Conservation (phyloP, 2,888 invertebrate species). For the Creontiades dilutus region DNA sequence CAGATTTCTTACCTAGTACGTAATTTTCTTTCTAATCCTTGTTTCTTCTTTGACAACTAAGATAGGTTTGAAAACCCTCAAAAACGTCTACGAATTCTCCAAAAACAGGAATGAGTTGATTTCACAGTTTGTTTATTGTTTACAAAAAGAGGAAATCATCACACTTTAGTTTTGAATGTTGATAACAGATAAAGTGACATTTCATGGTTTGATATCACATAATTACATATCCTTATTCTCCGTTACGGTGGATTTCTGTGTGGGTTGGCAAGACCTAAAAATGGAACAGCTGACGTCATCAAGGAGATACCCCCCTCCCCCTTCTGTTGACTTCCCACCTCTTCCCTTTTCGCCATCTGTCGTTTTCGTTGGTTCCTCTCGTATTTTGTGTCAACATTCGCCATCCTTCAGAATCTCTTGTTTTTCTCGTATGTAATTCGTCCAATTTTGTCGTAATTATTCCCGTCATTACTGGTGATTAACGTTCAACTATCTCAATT, state of each 20-base stretch:
- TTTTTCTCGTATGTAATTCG: not conserved
- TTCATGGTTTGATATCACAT: not conserved
- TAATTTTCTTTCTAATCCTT: too few relatives aligned
- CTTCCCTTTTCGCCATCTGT: conserved; percentile 53
- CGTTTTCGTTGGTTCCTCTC: not conserved
- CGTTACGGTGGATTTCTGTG: not conserved
- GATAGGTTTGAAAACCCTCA: too few relatives aligned
- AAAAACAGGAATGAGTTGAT: too few relatives aligned
- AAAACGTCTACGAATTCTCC: too few relatives aligned
- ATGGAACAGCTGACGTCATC: conserved; percentile 59
- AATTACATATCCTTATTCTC: not conserved
- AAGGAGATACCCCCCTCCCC: conserved; percentile 17
- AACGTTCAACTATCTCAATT: not conserved
- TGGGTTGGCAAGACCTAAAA: conserved; percentile 44
- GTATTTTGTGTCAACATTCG: conserved; percentile 15
- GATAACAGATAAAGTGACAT: not conserved
- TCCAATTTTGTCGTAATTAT: not conserved
- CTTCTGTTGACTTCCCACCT: not conserved
- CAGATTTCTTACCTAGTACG: too few relatives aligned
- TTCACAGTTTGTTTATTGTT: too few relatives aligned
- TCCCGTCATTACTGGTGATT: not conserved
- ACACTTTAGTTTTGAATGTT: not conserved
- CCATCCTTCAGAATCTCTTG: not conserved
- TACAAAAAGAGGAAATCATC: too few relatives aligned
- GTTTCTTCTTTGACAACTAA: too few relatives aligned